These are phyloP conservation scores for Acrocephalus scirpaceus DNA, from an alignment of 2,797 vertebrate species.

Conservation along the genomic window DNA sequence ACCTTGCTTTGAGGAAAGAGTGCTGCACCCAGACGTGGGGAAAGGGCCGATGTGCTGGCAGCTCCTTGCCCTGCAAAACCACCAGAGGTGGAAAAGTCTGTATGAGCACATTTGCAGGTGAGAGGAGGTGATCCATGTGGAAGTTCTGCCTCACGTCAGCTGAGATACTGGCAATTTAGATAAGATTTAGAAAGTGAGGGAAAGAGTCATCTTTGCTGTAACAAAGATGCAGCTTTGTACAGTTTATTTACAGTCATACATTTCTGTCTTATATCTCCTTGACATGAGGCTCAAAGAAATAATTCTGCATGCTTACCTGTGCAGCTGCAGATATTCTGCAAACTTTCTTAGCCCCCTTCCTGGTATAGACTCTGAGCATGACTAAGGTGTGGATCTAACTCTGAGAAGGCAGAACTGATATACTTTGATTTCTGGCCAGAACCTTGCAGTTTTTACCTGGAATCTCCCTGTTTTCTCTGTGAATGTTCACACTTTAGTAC, in stretches of 20 bases:
- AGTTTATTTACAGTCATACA: neutral
- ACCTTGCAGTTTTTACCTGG: neutral
- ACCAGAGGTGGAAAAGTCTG: neutral
- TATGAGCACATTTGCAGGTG: neutral
- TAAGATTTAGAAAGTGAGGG: neutral
- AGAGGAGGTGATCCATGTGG: neutral
- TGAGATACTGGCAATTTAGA: neutral
- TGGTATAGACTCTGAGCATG: neutral
- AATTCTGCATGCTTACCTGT: rapidly evolving
- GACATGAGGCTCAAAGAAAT: neutral
- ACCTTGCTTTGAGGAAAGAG: neutral
- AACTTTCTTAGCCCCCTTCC: neutral
- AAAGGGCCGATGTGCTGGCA: rapidly evolving
- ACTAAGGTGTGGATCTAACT: rapidly evolving
- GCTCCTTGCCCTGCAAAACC: neutral
- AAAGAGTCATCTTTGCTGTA: neutral
- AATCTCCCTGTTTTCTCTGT: neutral
- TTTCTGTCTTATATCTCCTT: neutral
- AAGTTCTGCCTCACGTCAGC: neutral
- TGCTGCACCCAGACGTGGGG: rapidly evolving
- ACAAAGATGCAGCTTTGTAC: neutral
- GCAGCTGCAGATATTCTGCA: neutral
- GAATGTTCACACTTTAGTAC: neutral
- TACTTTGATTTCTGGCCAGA: neutral
- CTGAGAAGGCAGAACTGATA: neutral